A percentile compares a stretch with the other conserved stretches of the same genome.
Conservation (phyloP, 2,888 invertebrate genomes). For the Pyrrhosoma nymphula region DNA sequence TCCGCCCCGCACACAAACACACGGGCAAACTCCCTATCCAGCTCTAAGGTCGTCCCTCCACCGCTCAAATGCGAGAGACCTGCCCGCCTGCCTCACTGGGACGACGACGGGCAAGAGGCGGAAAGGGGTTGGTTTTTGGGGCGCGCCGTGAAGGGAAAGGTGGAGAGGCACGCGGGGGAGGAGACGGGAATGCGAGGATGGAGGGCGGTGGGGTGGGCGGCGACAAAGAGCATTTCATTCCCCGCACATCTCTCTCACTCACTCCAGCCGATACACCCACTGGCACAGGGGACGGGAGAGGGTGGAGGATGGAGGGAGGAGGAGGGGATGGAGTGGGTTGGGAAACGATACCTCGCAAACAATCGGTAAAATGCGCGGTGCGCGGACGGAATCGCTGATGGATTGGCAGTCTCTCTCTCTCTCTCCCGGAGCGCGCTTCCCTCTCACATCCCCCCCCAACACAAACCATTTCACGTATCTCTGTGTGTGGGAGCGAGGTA, state of each 20-base stretch:
- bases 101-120: background rate
- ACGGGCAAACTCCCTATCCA: background rate
- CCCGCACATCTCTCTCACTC: slow-evolving; percentile 49
- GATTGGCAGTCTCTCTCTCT: slow-evolving; percentile 35
- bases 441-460: background rate
- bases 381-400: slow-evolving; percentile 59
- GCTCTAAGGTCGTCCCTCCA: background rate
- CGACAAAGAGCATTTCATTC: slow-evolving; percentile 53
- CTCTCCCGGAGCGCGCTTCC: background rate
- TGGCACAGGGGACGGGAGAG: background rate
- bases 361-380: slow-evolving; percentile 65
- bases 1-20: background rate
- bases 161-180: background rate
- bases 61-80: background rate
- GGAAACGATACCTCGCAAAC: slow-evolving; percentile 63
- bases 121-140: background rate
- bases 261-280: slow-evolving; percentile 36
- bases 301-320: background rate
- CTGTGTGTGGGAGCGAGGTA: background rate
- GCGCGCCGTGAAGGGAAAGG: background rate
- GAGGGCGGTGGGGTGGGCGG: background rate
- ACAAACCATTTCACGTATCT: background rate
- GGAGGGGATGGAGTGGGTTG: background rate
- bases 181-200: background rate
- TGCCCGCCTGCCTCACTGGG: background rate